Conservation (phyloP, 2,797 vertebrate genomes). For the Vipera ursinii region DNA sequence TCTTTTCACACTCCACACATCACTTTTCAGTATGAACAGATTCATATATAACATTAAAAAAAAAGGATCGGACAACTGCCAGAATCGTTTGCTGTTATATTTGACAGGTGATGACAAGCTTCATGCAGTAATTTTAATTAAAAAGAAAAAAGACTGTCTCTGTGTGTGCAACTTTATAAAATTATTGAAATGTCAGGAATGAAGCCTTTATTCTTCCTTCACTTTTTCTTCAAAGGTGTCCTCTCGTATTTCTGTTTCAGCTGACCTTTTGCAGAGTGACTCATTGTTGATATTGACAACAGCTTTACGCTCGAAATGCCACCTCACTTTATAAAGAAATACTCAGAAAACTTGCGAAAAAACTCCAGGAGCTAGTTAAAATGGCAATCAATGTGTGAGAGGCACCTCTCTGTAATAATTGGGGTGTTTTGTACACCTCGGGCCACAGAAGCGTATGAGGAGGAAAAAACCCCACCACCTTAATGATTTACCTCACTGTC, state of each 20-base stretch:
- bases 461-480: background rate
- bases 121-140: background rate
- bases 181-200: background rate
- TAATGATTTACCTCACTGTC: background rate
- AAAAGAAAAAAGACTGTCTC: background rate
- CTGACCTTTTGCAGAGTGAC: constrained; percentile 19
- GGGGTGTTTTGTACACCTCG: background rate
- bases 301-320: background rate
- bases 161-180: background rate
- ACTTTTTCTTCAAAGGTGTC: background rate
- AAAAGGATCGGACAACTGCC: background rate
- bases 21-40: background rate
- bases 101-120: background rate
- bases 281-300: constrained; percentile 10
- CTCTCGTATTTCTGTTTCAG: constrained; percentile 23
- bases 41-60: background rate
- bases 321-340: background rate
- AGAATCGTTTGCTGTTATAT: background rate
- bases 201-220: background rate
- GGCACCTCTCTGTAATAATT: background rate
- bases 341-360: constrained; percentile 30
- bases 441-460: too few species aligned
- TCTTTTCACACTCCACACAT: background rate
- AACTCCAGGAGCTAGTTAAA: background rate
- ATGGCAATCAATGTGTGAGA: background rate